These are phyloP conservation scores for Heliconius ismenius DNA, from an alignment of 2,888 invertebrate species.

Conservation along the genomic window DNA sequence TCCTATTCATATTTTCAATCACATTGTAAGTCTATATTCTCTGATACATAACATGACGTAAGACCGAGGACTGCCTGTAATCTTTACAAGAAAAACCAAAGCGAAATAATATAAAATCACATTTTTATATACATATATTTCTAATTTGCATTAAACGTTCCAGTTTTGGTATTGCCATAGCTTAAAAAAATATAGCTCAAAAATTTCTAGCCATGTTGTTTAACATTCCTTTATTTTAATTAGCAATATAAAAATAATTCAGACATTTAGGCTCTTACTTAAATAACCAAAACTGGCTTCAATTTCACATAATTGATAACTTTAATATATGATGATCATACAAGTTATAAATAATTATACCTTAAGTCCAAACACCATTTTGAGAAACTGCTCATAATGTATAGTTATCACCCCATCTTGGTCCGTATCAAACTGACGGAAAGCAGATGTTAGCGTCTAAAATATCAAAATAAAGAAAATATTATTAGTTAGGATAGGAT, in stretches of 20 bases:
- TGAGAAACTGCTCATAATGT: conserved; percentile 96
- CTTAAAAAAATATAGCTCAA: neutral
- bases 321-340: neutral
- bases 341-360: conserved; percentile 65
- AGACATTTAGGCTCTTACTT: neutral
- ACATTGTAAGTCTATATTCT: neutral
- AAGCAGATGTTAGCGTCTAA: conserved; percentile 94
- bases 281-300: conserved; percentile 11
- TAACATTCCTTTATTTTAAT: neutral
- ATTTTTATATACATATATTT: neutral
- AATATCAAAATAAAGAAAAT: conserved; percentile 53
- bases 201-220: neutral
- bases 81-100: neutral
- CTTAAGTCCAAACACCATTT: conserved; percentile 93
- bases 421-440: conserved; percentile 93
- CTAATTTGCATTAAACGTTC: neutral
- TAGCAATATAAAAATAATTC: neutral
- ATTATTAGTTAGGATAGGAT: neutral
- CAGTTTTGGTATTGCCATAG: neutral
- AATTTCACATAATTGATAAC: neutral
- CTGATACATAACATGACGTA: neutral
- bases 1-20: neutral
- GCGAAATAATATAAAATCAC: neutral
- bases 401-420: conserved; percentile 97
- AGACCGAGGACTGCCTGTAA: neutral